Conservation (phyloP, 1,140 invertebrate species). For the Lordiphosa stackelbergi region DNA sequence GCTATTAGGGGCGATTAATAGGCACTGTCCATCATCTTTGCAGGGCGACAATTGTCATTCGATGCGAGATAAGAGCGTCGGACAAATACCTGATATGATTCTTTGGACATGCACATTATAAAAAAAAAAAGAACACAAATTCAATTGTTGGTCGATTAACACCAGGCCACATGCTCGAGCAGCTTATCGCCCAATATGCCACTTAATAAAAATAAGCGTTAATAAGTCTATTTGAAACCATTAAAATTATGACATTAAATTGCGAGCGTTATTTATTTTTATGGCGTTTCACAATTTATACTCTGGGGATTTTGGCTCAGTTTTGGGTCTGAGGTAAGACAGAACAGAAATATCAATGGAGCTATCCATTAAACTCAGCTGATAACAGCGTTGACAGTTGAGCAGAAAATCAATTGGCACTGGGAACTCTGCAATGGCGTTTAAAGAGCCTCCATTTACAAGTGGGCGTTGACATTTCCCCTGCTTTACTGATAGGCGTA, state of each 20-base stretch:
- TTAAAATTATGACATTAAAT: constrained; percentile 67
- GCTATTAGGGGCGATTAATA: constrained; percentile 75
- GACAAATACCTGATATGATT: background rate
- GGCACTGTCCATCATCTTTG: constrained; percentile 71
- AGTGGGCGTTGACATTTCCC: constrained; percentile 53
- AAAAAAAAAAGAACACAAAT: constrained; percentile 58
- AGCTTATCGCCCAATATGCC: constrained; percentile 56
- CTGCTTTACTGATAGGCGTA: constrained; percentile 3
- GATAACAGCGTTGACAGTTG: constrained; percentile 46
- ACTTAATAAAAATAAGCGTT: constrained; percentile 72
- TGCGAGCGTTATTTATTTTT: constrained; percentile 23
- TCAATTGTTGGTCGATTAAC: constrained; percentile 57
- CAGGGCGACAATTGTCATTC: constrained; percentile 55
- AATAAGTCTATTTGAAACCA: constrained; percentile 70
- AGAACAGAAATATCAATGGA: constrained; percentile 36
- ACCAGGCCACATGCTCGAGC: background rate
- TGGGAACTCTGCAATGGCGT: constrained; percentile 27
- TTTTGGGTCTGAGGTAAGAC: constrained; percentile 24
- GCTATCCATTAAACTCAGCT: background rate
- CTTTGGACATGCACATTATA: constrained; percentile 38
- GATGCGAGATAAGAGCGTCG: constrained; percentile 49
- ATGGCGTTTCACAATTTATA: constrained; percentile 17
- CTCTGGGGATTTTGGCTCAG: constrained; percentile 4
- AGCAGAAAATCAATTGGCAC: constrained; percentile 29
- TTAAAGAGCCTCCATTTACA: constrained; percentile 27